These are phyloP conservation scores for Platyura marginata DNA, from an alignment of 1,140 invertebrate species.

Conservation along the genomic window DNA sequence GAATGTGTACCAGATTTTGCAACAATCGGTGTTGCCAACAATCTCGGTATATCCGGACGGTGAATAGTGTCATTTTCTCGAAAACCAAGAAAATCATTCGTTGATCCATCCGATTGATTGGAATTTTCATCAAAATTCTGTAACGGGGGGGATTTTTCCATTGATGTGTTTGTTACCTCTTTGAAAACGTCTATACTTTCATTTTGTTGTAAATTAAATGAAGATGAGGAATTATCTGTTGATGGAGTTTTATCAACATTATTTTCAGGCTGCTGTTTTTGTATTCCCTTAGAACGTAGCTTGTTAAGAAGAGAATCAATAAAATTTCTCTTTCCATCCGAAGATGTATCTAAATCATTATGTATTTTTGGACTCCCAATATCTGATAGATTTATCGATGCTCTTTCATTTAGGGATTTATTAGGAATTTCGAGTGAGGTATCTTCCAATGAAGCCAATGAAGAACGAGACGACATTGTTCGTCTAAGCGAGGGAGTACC, in stretches of 20 bases:
- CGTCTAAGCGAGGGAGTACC: not conserved
- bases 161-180: too few relatives aligned
- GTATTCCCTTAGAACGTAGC: not conserved
- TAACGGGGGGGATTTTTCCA: too few relatives aligned
- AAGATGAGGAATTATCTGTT: not conserved
- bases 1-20: slow-evolving; percentile 11
- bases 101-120: not conserved
- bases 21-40: slow-evolving; percentile 19
- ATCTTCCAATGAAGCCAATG: too few relatives aligned
- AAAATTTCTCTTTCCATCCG: not conserved
- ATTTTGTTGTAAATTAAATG: too few relatives aligned
- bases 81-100: slow-evolving; percentile 17
- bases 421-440: too few relatives aligned
- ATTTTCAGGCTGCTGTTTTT: too few relatives aligned
- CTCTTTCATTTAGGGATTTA: too few relatives aligned
- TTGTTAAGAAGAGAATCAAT: not conserved
- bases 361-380: too few relatives aligned
- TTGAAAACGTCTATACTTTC: too few relatives aligned
- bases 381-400: too few relatives aligned
- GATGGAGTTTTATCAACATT: too few relatives aligned
- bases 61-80: slow-evolving; percentile 12
- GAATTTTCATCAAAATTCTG: too few relatives aligned
- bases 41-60: slow-evolving; percentile 10
- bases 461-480: not conserved
- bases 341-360: not conserved